Percentiles rank a stretch among this genome's conserved stretches.
These are phyloP conservation scores for Dysdera silvatica DNA, from an alignment of 1,140 invertebrate species.

Conservation along the genomic window DNA sequence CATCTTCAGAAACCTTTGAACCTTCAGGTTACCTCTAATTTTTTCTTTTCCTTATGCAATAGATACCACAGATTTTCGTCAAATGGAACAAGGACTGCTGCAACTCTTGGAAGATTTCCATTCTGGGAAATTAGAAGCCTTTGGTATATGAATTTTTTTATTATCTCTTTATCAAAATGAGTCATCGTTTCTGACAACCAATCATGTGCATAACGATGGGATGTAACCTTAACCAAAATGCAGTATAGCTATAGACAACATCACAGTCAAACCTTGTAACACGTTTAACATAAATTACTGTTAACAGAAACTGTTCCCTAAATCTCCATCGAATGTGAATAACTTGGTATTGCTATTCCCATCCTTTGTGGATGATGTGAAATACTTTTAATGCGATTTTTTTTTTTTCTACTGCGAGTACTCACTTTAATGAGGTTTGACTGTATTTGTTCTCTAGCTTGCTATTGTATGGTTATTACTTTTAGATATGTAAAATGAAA, in stretches of 20 bases:
- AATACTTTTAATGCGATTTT: too few species aligned
- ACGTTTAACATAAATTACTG: too few species aligned
- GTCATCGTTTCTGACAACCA: background rate
- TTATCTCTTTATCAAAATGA: background rate
- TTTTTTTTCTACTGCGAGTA: too few species aligned
- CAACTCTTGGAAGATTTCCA: constrained; percentile 87
- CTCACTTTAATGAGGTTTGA: constrained; percentile 4
- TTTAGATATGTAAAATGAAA: background rate
- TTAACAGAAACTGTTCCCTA: too few species aligned
- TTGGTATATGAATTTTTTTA: constrained; percentile 54
- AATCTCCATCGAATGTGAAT: too few species aligned
- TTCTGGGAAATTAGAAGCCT: constrained; percentile 84
- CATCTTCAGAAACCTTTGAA: background rate
- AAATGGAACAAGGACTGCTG: constrained; percentile 86
- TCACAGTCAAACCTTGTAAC: too few species aligned
- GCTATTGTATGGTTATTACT: background rate
- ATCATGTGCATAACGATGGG: background rate
- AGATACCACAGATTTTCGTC: constrained; percentile 86
- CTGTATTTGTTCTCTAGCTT: background rate
- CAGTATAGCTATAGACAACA: too few species aligned
- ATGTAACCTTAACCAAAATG: too few species aligned
- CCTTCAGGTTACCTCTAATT: background rate
- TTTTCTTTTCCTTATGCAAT: constrained; percentile 47
- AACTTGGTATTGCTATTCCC: too few species aligned
- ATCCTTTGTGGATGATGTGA: too few species aligned